Conservation (phyloP, 2,113 vertebrate species). For the Rhinopithecus roxellana region DNA sequence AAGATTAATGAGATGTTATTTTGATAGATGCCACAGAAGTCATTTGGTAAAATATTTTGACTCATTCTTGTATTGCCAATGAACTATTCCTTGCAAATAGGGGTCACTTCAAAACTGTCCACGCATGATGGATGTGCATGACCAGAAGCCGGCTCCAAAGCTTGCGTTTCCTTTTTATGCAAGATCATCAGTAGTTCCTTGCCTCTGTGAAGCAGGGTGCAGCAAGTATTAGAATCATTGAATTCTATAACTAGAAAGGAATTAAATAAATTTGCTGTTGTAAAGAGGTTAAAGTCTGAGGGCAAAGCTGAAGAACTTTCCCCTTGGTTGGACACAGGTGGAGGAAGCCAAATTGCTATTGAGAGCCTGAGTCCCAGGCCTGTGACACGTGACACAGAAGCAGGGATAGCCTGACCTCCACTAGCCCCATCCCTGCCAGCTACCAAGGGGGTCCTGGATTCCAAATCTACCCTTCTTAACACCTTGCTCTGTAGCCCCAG, state of each 20-base stretch:
- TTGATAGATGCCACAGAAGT: neutral
- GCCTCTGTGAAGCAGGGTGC: no score
- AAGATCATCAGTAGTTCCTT: neutral
- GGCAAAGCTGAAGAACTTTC: rapidly evolving
- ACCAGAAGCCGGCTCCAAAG: no score
- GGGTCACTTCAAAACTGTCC: rapidly evolving
- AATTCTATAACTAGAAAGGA: neutral
- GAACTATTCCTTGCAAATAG: neutral
- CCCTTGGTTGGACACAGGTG: no score
- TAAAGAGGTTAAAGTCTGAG: neutral
- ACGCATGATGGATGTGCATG: no score
- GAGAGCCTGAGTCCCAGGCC: neutral
- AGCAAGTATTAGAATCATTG: neutral
- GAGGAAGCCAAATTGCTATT: neutral
- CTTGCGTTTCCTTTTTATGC: neutral
- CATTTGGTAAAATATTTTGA: neutral
- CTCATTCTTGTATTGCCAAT: neutral
- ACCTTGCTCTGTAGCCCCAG: no score
- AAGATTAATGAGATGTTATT: neutral
- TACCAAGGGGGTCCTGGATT: neutral
- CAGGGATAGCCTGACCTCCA: rapidly evolving
- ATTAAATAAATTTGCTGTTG: neutral
- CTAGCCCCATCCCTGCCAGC: neutral
- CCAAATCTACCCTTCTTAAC: no score
- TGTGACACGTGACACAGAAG: rapidly evolving